Evolutionary conservation across 2,888 invertebrate genomes (phyloP), one percentile per base, ranked within the genome.

Genomic region (Caenorhabditis japonica): DNA sequence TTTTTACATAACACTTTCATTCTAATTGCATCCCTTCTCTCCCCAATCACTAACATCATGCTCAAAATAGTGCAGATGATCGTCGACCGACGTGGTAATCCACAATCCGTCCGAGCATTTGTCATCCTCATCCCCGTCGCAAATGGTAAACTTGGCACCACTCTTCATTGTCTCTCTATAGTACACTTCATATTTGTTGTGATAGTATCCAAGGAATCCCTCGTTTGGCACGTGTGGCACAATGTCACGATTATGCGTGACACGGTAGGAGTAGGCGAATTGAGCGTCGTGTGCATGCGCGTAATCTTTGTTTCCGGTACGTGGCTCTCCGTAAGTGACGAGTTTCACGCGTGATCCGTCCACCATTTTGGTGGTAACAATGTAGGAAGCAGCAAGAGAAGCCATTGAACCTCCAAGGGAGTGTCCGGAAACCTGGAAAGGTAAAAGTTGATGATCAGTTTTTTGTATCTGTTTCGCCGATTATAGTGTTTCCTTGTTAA

Each of bases 31-130:
- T 38, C 82, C 82, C 23, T 64, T 70, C n/a, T 68, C 75, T 72
- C 82, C 82, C 70, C 72, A 82, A n/a, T 46, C 80, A 19, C 74
- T 71, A 36, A 82, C 69, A 56, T 81, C 77, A 13, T 76, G 43
- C 8, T 75, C 71, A 44, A 79, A 84, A 58, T 84, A 84, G 62
- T 83, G 79, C 12, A 81, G 72, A 60, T 84, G 84, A 44, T 84
- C 84, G 44, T 66, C 60, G 52, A 82, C 74, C 7, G 80, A 82
- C 17, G 79, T 61, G 30, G 81, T 78, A 41, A 83, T 71, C 62
- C 59, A 59, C 4, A 77, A 61, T 25, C 79, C 78, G 55, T 83
- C 80, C 3, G 80, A 77, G 62, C 83, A 83, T 12, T 36, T 41
- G 23, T 77, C 75, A 23, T 79, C 79, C 27, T 79, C 79, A 30